Percentiles rank a stretch among this genome's conserved stretches.
Conservation (phyloP, 2,888 invertebrate genomes). For the Caenorhabditis afra region DNA sequence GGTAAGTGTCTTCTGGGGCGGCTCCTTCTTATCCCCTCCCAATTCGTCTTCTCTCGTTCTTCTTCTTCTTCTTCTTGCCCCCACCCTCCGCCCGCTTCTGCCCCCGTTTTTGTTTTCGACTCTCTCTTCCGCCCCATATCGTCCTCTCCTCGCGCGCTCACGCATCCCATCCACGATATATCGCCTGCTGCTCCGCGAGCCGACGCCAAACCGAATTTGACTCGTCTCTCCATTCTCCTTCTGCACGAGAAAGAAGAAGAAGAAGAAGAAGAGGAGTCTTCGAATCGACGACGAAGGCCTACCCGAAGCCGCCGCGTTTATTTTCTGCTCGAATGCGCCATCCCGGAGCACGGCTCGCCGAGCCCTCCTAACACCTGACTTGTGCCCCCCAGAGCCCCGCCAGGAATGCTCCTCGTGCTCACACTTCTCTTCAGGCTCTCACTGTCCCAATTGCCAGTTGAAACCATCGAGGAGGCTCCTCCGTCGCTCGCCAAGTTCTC, state of each 20-base stretch:
- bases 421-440: conserved; percentile 50
- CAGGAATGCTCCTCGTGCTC: conserved; percentile 33
- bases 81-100: conserved; percentile 24
- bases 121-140: conserved; percentile 58
- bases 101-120: conserved; percentile 55
- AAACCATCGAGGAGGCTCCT: conserved; percentile 55
- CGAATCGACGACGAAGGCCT: conserved; percentile 37
- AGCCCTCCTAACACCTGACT: conserved; percentile 47
- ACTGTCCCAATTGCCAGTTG: conserved; percentile 39
- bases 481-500: conserved; percentile 50
- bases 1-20: conserved; percentile 52
- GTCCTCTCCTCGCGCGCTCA: conserved; percentile 23
- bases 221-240: conserved; percentile 26
- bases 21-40: conserved; percentile 37
- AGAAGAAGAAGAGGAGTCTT: conserved; percentile 38
- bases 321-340: conserved; percentile 56
- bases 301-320: conserved; percentile 17
- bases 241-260: conserved; percentile 2
- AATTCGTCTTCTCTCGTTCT: conserved; percentile 43
- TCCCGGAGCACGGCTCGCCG: conserved; percentile 18
- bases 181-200: conserved; percentile 25
- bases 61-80: conserved; percentile 42
- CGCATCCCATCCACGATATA: conserved; percentile 51
- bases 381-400: background rate
- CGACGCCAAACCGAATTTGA: conserved; percentile 55